Evolutionary conservation across 2,888 invertebrate genomes (phyloP), one percentile per base, ranked within the genome.

Genomic region (Drosophila macrothrix): DNA sequence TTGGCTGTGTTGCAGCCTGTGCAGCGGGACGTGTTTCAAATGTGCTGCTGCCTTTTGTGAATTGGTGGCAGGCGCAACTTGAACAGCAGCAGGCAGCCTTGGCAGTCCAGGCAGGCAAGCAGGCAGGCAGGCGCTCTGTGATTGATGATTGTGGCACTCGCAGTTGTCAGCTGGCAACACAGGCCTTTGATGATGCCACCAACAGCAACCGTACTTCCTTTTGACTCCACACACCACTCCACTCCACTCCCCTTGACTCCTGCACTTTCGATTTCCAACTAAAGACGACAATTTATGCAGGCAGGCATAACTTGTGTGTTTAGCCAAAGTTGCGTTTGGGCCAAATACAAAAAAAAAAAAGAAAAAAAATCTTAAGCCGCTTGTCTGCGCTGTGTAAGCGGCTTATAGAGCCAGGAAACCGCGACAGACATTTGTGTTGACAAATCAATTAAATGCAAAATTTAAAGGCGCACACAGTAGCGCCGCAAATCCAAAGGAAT

Each of bases 361-460:
- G 43, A 12, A 14, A 50, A 43, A 61, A 52, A 62, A 55, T 22
- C 64, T 65, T 75, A 81, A 78, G 82, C 76, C 39, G 77, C 80
- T 72, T 50, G 68, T 22, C 49, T 25, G 25, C 25, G 22, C 49
- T 31, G 39, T 46, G 41, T 86, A 90, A 89, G 87, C 89, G 53
- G 82, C 78, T 82, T 82, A 82, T 35, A 35, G 75, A 78, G 73
- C 49, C 74, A 76, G 72, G 78, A 78, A 73, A 66, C 73, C 25
- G 80, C 71, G 70, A 69, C 76, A 70, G 81, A 80, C 90, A 80
- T 75, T 76, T 88, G 85, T 90, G 88, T 87, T 91, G 90, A 90
- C 91, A 90, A 90, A 91, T 90, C 90, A 90, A 90, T 90, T 90
- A 90, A 90, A 91, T 90, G 82, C 64, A 39, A 76, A 87, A 90